phyloP scores from a whole-genome alignment of 2,888 invertebrate species.

The Campaea margaritaria region DNA sequence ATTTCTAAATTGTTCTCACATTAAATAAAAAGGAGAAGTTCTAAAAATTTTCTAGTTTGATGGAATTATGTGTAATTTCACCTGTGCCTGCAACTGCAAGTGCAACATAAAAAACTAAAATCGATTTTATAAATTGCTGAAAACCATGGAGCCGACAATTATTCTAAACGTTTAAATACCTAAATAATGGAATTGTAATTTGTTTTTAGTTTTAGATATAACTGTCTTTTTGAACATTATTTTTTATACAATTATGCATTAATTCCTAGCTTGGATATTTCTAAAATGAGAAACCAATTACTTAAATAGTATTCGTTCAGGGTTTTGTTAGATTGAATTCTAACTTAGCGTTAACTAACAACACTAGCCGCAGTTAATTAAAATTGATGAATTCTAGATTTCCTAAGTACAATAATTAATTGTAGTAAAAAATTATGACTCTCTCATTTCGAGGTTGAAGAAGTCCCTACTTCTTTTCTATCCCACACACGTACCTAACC shows the following conservation, averaged over 20 bases:
- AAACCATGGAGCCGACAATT: constrained; percentile 37
- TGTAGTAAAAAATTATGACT: background rate
- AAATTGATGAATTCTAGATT: too few relatives aligned
- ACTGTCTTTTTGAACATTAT: too few relatives aligned
- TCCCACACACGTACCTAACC: constrained; percentile 54
- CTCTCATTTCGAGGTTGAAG: background rate
- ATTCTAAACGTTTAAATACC: background rate
- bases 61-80: constrained; percentile 23
- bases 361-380: too few relatives aligned
- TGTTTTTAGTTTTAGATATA: too few relatives aligned
- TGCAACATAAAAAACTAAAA: constrained; percentile 39
- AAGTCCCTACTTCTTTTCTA: constrained; percentile 51
- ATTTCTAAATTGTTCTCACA: background rate
- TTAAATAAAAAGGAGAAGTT: background rate
- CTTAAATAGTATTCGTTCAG: too few relatives aligned
- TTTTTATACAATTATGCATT: too few relatives aligned
- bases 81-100: constrained; percentile 33
- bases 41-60: constrained; percentile 25
- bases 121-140: constrained; percentile 43
- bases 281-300: too few relatives aligned
- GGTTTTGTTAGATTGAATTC: too few relatives aligned
- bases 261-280: too few relatives aligned
- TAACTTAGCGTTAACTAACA: too few relatives aligned
- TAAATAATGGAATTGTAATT: too few relatives aligned
- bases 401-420: too few relatives aligned